Evolutionary conservation across 2,797 vertebrate species (phyloP).

Genomic region (Bradypus variegatus): DNA sequence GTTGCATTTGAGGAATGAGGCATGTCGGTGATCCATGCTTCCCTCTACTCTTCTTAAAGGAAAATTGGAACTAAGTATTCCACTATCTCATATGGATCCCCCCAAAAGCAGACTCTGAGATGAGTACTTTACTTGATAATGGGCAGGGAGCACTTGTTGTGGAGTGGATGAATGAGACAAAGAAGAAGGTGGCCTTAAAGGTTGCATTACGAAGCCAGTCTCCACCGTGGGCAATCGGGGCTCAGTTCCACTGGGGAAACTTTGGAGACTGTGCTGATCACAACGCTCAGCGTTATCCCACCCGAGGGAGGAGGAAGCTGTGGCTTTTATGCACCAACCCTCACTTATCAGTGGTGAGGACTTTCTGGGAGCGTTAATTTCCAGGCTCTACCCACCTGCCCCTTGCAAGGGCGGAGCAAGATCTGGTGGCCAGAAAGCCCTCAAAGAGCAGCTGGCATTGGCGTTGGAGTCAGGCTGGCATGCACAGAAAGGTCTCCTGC

Average conservation of each 20-base stretch:
- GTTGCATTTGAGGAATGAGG: background rate
- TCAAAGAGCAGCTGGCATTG: background rate
- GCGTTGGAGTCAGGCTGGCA: no score
- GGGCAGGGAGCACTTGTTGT: no score
- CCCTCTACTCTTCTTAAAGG: background rate
- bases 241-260: accelerated
- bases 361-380: background rate
- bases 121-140: accelerated
- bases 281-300: no score
- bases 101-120: background rate
- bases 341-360: no score
- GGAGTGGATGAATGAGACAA: accelerated
- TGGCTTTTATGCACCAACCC: background rate
- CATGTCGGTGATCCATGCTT: accelerated
- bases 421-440: background rate
- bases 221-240: background rate
- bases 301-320: background rate
- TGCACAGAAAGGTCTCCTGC: background rate
- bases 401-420: background rate
- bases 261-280: background rate
- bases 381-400: no score
- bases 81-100: background rate
- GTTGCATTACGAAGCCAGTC: background rate
- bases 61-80: background rate
- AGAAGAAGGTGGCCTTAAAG: background rate